A percentile compares a stretch with the other conserved stretches of the same genome.
Conservation (phyloP, 2,113 vertebrate genomes). For the Alligator sinensis region DNA sequence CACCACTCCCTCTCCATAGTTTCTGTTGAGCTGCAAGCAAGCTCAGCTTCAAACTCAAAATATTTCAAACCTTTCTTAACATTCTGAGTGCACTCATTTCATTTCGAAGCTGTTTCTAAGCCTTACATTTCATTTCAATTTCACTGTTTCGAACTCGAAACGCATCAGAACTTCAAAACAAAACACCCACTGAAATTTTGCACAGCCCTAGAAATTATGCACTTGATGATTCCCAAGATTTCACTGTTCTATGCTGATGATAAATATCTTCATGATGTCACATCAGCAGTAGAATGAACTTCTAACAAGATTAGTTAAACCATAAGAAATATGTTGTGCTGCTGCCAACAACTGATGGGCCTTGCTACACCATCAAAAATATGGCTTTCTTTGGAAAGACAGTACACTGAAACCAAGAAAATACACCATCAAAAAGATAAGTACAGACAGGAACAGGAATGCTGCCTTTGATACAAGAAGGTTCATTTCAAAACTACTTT, state of each 20-base stretch:
- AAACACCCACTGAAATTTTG: too few species aligned
- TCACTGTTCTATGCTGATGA: background rate
- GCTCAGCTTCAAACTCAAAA: too few species aligned
- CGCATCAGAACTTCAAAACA: too few species aligned
- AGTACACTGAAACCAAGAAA: background rate
- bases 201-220: background rate
- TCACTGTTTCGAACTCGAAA: too few species aligned
- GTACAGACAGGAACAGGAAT: fast-evolving
- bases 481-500: background rate
- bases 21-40: too few species aligned
- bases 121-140: too few species aligned
- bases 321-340: slow-evolving; percentile 23
- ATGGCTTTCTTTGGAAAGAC: slow-evolving; percentile 16
- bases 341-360: slow-evolving; percentile 22
- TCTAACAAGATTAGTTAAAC: background rate
- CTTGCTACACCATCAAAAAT: background rate
- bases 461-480: background rate
- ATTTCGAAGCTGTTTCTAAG: too few species aligned
- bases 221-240: background rate
- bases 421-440: background rate
- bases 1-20: too few species aligned
- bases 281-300: background rate
- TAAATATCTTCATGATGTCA: slow-evolving; percentile 9
- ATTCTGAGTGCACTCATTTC: too few species aligned
- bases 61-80: too few species aligned